Evolutionary conservation across 1,140 invertebrate genomes (phyloP).

Genomic region (Elymnias hypermnestra): DNA sequence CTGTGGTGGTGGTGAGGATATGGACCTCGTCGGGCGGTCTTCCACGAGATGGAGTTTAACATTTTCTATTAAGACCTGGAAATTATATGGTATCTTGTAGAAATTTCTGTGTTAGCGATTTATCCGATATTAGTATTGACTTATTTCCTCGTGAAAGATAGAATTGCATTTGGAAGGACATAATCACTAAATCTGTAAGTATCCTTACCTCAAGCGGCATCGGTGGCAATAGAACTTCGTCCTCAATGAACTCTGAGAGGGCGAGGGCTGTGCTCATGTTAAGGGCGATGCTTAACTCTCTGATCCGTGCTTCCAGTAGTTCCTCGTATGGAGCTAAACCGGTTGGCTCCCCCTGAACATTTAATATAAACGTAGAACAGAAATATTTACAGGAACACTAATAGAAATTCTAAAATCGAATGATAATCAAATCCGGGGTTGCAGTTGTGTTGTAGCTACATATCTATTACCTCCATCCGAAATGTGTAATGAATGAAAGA

Average conservation of each 20-base stretch:
- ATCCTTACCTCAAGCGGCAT: conserved; percentile 84
- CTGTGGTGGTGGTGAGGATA: conserved; percentile 87
- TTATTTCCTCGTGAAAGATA: too few species aligned
- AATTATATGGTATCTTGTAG: too few species aligned
- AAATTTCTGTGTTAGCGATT: too few species aligned
- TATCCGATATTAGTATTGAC: too few species aligned
- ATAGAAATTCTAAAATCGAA: too few species aligned
- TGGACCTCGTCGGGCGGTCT: conserved; percentile 87
- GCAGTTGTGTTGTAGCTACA: too few species aligned
- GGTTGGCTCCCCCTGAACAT: conserved; percentile 36
- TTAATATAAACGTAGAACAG: not conserved
- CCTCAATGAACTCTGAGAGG: conserved; percentile 88
- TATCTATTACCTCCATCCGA: not conserved
- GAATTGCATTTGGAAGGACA: too few species aligned
- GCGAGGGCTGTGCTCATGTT: conserved; percentile 89
- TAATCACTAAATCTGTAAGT: not conserved
- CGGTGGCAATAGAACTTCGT: conserved; percentile 87
- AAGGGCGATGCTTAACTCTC: conserved; percentile 82
- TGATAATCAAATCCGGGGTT: too few species aligned
- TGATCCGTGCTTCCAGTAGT: conserved; percentile 79
- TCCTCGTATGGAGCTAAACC: conserved; percentile 53
- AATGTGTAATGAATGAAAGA: too few species aligned
- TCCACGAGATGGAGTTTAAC: conserved; percentile 82
- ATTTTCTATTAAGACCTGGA: conserved; percentile 82
- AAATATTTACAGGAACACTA: too few species aligned